Base-by-base conservation (phyloP, 2,113 vertebrate genomes). In the Panurus biarmicus region DNA sequence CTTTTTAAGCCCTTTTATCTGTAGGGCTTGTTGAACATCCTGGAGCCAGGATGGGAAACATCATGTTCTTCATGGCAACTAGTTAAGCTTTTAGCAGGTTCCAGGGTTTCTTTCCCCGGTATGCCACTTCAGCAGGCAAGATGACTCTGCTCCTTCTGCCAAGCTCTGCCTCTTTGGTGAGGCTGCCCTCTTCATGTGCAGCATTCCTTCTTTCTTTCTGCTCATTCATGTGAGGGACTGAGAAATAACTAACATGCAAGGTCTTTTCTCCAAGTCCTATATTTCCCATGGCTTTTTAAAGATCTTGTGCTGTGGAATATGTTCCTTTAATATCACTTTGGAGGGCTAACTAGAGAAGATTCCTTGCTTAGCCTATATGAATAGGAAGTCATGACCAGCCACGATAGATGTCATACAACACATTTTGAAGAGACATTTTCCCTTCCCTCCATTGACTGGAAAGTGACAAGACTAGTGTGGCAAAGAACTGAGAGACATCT, bases 261-360 rank as follows among this genome's bases (percentile, higher is more conserved):
- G 7, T 14, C 6, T 77, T 66, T 64, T 36, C 31, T 51, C 22
- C 1, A 1, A 51, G 14, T 2, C 0, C 16, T n/a, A 0, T 2
- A 1, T 69, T 89, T 89, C 33, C 17, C 10, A 11, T 9, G 5
- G 12, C 11, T 7, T 72, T 53, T 65, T 45, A 29, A 64, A 79
- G 84, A 45, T 14, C 48, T 61, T 42, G 36, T 77, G 9, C 12
- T 82, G 60, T 11, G 44, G 1, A 58, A 10, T 38, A 31, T 38
- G 11, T 54, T 73, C 21, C 8, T 83, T 33, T 90, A 33, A 22
- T 48, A 53, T 31, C 0, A 15, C 13, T 89, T 78, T 44, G 20
- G 15, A 60, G 9, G 14, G 6, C 4, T 48, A 36, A 61, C 26
- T 65, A 29, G 11, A 50, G 24, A 77, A 67, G 28, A 33, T 8